Evolutionary conservation across 1,140 invertebrate genomes (phyloP).

Genomic region (Sminthurides bifidus): DNA sequence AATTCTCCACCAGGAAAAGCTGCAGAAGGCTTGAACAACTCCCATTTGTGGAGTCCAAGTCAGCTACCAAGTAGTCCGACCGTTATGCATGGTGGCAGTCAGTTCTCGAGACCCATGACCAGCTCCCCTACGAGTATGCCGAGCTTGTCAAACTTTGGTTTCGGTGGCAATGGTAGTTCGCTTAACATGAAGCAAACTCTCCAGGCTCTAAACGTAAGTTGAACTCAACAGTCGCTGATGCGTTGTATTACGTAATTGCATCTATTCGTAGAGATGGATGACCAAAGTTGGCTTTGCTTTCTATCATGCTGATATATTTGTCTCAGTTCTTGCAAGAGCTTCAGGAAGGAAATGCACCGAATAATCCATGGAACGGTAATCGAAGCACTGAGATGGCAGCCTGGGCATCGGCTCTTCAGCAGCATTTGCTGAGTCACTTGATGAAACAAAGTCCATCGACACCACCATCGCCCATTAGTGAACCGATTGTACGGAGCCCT

Average conservation of each 20-base stretch:
- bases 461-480: neutral
- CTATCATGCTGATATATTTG: no score
- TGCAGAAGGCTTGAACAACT: neutral
- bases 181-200: neutral
- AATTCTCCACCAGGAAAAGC: neutral
- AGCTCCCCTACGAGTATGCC: no score
- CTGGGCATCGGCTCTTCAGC: neutral
- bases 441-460: neutral
- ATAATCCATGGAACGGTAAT: neutral
- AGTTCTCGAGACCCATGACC: no score
- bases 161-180: neutral
- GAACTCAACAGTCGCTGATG: no score
- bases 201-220: neutral
- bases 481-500: no score
- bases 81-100: no score
- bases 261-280: no score
- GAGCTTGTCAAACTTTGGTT: no score
- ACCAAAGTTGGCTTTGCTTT: no score
- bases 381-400: neutral
- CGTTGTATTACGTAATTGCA: no score
- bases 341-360: neutral
- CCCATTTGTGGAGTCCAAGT: neutral
- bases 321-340: constrained; percentile 3
- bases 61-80: no score
- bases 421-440: constrained; percentile 3